Percentiles rank a stretch among this genome's conserved stretches.
These are phyloP conservation scores for Bucorvus abyssinicus DNA, from an alignment of 2,797 vertebrate species.

Conservation along the genomic window DNA sequence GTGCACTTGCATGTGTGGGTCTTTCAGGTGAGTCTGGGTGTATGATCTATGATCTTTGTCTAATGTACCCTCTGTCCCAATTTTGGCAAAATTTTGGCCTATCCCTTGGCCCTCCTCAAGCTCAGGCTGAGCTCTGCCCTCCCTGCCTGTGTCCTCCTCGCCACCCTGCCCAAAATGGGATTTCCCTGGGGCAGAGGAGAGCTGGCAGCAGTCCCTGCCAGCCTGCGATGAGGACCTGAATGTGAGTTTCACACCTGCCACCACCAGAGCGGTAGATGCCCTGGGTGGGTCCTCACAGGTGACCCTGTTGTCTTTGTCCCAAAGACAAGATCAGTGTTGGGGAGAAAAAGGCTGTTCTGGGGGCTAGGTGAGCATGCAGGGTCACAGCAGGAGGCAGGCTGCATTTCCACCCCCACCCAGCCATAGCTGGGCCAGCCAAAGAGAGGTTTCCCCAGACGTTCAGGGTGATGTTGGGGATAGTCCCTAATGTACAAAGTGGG, in stretches of 20 bases:
- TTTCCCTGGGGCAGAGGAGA: neutral
- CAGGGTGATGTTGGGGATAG: neutral
- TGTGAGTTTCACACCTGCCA: neutral
- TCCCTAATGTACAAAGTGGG: accelerated
- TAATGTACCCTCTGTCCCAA: neutral
- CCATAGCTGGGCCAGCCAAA: neutral
- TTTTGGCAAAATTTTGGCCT: neutral
- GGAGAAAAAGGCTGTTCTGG: neutral
- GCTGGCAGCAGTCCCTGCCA: neutral
- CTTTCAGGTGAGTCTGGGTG: neutral
- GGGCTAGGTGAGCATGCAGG: neutral
- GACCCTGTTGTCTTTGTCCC: neutral
- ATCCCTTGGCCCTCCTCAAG: neutral
- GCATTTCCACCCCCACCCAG: neutral
- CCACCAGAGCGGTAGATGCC: accelerated
- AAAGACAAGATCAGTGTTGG: neutral
- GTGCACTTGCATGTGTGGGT: neutral
- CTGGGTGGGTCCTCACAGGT: neutral
- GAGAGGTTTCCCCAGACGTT: neutral
- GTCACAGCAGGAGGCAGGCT: neutral
- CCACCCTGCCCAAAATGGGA: neutral
- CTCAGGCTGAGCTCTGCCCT: neutral
- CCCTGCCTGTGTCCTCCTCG: neutral
- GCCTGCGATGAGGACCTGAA: neutral
- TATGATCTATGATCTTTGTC: neutral